A percentile compares a stretch with the other conserved stretches of the same genome.
These are phyloP conservation scores for Pseudorhiza aurosa DNA, from an alignment of 30 jellyfish, hydroid and myxozoan genomes.

Conservation along the genomic window DNA sequence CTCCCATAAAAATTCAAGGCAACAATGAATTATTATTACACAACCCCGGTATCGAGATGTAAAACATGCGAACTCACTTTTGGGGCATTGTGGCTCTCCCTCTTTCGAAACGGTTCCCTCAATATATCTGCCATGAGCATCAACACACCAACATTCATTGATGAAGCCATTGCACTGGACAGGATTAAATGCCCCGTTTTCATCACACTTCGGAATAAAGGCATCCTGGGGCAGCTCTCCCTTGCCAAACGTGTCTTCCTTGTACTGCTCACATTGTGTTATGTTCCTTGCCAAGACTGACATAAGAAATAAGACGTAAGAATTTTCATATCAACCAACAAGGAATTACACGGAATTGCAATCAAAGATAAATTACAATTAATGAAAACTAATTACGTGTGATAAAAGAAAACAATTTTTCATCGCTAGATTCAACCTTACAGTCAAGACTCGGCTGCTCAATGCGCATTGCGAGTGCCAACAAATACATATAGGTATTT, in stretches of 20 bases:
- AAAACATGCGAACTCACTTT: not conserved
- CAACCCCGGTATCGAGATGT: too few relatives aligned
- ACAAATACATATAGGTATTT: too few relatives aligned
- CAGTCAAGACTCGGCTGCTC: too few relatives aligned
- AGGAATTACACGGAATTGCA: too few relatives aligned
- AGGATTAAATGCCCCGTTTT: constrained; percentile 20
- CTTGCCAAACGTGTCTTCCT: not conserved
- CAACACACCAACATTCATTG: constrained; percentile 89
- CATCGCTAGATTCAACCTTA: too few relatives aligned
- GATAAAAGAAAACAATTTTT: too few relatives aligned
- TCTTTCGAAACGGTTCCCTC: constrained; percentile 28
- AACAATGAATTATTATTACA: too few relatives aligned
- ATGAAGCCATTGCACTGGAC: constrained; percentile 75
- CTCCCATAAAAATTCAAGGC: too few relatives aligned
- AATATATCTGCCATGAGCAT: constrained; percentile 35
- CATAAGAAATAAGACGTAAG: not conserved
- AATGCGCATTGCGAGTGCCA: too few relatives aligned
- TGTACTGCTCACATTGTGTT: constrained; percentile 20
- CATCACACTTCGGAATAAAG: constrained; percentile 52
- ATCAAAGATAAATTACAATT: not conserved
- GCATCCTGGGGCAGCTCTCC: constrained; percentile 29
- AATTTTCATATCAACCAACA: not conserved
- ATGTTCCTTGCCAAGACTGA: constrained; percentile 35
- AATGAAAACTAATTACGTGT: too few relatives aligned
- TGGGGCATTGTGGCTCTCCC: constrained; percentile 20